phyloP scores from a whole-genome alignment of 2,113 vertebrate genomes.

The Takifugu flavidus region DNA sequence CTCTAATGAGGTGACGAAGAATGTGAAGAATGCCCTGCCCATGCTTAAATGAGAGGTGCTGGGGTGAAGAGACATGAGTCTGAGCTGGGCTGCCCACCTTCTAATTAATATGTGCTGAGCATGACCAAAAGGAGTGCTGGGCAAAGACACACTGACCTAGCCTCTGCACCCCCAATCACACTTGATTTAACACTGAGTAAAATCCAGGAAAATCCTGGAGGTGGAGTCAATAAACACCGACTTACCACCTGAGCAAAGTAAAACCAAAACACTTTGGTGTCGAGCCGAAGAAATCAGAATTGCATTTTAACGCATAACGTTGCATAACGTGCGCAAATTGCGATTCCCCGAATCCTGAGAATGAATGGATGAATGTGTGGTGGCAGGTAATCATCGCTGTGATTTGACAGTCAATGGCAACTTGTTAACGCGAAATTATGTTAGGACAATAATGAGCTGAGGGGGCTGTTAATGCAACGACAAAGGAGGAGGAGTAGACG shows the following conservation, averaged over 20 bases:
- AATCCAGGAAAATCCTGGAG: conserved; percentile 16
- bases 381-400: conserved; percentile 27
- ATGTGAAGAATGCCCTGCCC: conserved; percentile 74
- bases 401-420: conserved; percentile 38
- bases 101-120: conserved; percentile 67
- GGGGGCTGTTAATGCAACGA: conserved; percentile 30
- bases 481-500: conserved; percentile 23
- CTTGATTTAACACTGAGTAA: conserved; percentile 36
- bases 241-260: conserved; percentile 42
- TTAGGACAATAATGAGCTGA: conserved; percentile 36
- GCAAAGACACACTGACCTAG: conserved; percentile 30
- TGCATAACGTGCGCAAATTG: no score
- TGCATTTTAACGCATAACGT: not conserved
- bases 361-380: not conserved
- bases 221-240: conserved; percentile 45
- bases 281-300: conserved; percentile 37
- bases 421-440: conserved; percentile 50
- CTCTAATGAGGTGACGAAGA: conserved; percentile 76
- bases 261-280: conserved; percentile 50
- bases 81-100: conserved; percentile 50
- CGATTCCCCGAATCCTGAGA: no score
- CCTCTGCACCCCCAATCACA: conserved; percentile 28
- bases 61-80: conserved; percentile 48
- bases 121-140: conserved; percentile 35
- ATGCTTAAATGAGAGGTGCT: conserved; percentile 67